These are phyloP conservation scores for Cercopithecus mona DNA, from an alignment of 2,113 vertebrate species.

Conservation along the genomic window DNA sequence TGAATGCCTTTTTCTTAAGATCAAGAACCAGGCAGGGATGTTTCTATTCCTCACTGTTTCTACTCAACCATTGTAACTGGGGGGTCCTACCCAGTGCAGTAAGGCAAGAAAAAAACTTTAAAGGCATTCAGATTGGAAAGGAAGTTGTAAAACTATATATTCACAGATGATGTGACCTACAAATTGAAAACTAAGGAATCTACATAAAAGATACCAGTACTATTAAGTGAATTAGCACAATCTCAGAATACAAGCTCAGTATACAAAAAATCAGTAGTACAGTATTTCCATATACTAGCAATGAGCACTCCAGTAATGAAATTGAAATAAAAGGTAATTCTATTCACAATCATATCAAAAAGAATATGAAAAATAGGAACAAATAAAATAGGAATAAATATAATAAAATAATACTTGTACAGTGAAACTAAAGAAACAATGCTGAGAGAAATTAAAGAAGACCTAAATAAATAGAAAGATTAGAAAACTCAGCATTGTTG, in stretches of 20 bases:
- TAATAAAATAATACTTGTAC: not conserved
- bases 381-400: no score
- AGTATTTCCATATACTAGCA: not conserved
- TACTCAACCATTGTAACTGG: not conserved
- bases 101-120: not conserved
- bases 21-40: constrained; percentile 4
- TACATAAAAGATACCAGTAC: not conserved
- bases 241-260: constrained; percentile 1
- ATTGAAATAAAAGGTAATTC: not conserved
- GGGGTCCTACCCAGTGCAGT: not conserved
- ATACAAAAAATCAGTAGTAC: constrained; percentile 5
- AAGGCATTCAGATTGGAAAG: not conserved
- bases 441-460: not conserved
- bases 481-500: not conserved
- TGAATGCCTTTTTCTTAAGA: not conserved
- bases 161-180: not conserved
- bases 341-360: constrained; percentile 19
- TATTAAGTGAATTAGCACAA: not conserved
- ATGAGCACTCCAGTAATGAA: not conserved
- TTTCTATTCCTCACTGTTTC: not conserved
- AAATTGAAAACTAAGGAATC: constrained; percentile 12
- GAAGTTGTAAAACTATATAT: constrained; percentile 13
- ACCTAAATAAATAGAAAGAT: not conserved
- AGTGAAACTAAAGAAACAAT: not conserved
- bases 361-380: not conserved